Percentiles rank a stretch among this genome's conserved stretches.
These are phyloP conservation scores for Hermetia illucens DNA, from an alignment of 1,140 invertebrate genomes.

Conservation along the genomic window DNA sequence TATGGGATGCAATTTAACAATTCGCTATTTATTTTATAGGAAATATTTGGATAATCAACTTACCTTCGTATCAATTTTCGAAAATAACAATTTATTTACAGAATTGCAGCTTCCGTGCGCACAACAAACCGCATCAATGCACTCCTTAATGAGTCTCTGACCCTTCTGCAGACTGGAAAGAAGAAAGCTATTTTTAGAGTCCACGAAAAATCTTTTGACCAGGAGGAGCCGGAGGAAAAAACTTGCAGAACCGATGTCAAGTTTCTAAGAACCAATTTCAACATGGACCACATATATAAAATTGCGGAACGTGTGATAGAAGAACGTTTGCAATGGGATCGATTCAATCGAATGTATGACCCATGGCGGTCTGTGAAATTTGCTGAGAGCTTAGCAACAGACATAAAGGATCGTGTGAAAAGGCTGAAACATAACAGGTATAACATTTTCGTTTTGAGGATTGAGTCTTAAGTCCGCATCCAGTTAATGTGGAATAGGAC, in stretches of 20 bases:
- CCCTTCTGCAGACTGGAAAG: slow-evolving; percentile 14
- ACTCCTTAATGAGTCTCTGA: slow-evolving; percentile 25
- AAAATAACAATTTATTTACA: too few species aligned
- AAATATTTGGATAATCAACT: too few species aligned
- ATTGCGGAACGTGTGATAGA: slow-evolving; percentile 25
- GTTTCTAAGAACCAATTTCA: slow-evolving; percentile 29
- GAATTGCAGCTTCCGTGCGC: slow-evolving; percentile 26
- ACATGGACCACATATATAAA: slow-evolving; percentile 26
- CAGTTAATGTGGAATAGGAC: too few species aligned
- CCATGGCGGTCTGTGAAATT: slow-evolving; percentile 25
- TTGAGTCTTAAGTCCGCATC: too few species aligned
- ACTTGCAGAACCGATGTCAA: slow-evolving; percentile 24
- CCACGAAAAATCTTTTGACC: slow-evolving; percentile 6
- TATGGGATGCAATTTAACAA: too few species aligned
- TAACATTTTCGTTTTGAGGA: too few species aligned
- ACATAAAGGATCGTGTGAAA: slow-evolving; percentile 25
- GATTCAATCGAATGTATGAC: slow-evolving; percentile 25
- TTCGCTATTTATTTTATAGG: too few species aligned
- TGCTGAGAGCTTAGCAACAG: slow-evolving; percentile 20
- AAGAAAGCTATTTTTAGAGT: slow-evolving; percentile 8
- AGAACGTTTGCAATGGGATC: slow-evolving; percentile 27
- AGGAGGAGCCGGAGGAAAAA: slow-evolving; percentile 12
- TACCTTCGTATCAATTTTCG: too few species aligned
- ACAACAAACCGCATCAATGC: slow-evolving; percentile 30
- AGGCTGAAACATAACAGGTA: slow-evolving; percentile 24